Conservation (phyloP, 92 coral and sea anemone species). For the Parazoanthus atlanticus region DNA sequence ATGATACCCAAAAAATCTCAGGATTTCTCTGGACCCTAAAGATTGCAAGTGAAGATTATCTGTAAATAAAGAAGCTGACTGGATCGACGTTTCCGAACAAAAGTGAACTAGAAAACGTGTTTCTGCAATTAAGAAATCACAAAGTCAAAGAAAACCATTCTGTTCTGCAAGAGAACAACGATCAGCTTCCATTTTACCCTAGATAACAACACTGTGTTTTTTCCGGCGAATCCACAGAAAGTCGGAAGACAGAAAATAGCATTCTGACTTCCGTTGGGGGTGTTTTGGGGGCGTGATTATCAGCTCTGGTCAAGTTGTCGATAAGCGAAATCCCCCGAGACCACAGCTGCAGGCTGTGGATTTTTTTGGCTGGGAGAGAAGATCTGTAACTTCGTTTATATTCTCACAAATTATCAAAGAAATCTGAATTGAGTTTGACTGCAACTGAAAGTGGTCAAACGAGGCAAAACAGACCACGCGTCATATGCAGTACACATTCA, state of each 20-base stretch:
- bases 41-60: neutral
- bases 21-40: neutral
- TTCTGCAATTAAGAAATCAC: neutral
- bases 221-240: neutral
- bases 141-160: neutral
- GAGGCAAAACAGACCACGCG: neutral
- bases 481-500: neutral
- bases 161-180: neutral
- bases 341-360: neutral
- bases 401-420: neutral
- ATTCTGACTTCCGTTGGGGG: slow-evolving; percentile 3
- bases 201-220: neutral
- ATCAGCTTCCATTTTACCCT: neutral
- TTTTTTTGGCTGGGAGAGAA: neutral
- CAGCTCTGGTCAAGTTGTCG: neutral
- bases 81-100: neutral
- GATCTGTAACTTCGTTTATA: neutral
- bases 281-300: neutral
- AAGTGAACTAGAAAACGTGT: neutral
- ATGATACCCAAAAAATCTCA: neutral
- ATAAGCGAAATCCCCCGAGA: neutral
- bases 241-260: neutral
- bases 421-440: neutral
- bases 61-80: too few species aligned
- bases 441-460: too few species aligned